These are phyloP conservation scores for rat (Rattus norvegicus) DNA, from an alignment of 2,113 vertebrate genomes.

Conservation along the genomic window GRCr8 NC_086024.1:19410001-19410500, in stretches of 20 bases:
- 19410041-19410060: constrained; percentile 47
- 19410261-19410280: not conserved
- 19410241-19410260: not conserved
- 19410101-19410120: not conserved
- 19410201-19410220: not conserved
- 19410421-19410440: not conserved
- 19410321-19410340: not conserved
- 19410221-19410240: not conserved
- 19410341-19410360: not conserved
- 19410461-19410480: not conserved
- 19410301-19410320: not conserved
- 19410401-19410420: not conserved
- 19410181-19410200: not conserved
- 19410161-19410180: not conserved
- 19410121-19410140: not conserved
- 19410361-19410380: not conserved
- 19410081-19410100: constrained; percentile 23
- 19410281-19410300: not conserved
- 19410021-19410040: constrained; percentile 21
- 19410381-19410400: not conserved
- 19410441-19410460: not conserved
- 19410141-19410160: not conserved
- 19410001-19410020: constrained; percentile 49
- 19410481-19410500: not conserved
- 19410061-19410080: not conserved